Evolutionary conservation across 2,888 invertebrate genomes (phyloP).

Genomic region (Pherbina coryleti): DNA sequence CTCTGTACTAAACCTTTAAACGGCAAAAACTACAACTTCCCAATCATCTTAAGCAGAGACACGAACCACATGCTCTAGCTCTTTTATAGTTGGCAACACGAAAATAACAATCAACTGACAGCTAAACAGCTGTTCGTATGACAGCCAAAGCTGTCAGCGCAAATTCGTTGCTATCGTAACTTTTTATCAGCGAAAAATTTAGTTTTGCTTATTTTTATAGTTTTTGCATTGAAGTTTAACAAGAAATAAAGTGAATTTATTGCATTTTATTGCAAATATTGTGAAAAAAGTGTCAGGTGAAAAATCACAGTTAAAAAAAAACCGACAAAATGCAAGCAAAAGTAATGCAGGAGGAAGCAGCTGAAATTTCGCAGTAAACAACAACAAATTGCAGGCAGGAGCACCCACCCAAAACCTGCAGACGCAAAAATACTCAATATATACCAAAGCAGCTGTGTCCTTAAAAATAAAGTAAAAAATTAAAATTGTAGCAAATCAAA

Average conservation of each 20-base stretch:
- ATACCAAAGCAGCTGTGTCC: neutral
- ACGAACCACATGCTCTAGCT: neutral
- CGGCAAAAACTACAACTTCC: neutral
- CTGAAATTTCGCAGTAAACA: constrained; percentile 25
- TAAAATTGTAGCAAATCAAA: neutral
- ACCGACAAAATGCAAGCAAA: constrained; percentile 26
- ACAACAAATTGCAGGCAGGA: neutral
- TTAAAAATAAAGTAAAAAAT: neutral
- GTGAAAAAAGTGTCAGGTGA: neutral
- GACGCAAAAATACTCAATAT: no score
- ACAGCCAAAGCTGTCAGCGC: constrained; percentile 8
- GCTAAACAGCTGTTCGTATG: constrained; percentile 11
- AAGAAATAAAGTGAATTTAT: neutral
- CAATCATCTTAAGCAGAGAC: neutral
- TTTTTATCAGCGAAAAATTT: constrained; percentile 20
- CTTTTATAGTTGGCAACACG: constrained; percentile 6
- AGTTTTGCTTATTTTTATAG: constrained; percentile 9
- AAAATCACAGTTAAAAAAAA: neutral
- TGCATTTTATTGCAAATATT: neutral
- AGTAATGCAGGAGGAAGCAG: neutral
- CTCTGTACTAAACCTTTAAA: neutral
- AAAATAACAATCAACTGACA: neutral
- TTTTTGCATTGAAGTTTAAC: neutral
- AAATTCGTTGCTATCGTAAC: constrained; percentile 21
- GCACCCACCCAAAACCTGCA: neutral